Percentiles rank a stretch among this genome's conserved stretches.
Conservation (phyloP, 2,113 vertebrate genomes). For the Eptesicus fuscus region DNA sequence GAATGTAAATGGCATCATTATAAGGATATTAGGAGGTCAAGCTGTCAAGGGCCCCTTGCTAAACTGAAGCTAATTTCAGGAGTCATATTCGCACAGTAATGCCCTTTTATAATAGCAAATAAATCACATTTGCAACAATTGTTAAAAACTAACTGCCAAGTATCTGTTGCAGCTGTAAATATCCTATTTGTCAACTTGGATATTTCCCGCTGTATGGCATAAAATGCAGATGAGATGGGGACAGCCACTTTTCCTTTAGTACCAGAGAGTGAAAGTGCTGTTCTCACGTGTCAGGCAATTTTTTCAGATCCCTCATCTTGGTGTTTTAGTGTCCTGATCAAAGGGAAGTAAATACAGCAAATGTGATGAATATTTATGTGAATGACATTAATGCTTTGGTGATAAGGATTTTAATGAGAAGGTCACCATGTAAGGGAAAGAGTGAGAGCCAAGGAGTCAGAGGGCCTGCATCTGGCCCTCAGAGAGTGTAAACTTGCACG, state of each 20-base stretch:
- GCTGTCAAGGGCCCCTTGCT: slow-evolving; percentile 91
- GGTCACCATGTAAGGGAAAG: background rate
- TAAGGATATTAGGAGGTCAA: slow-evolving; percentile 99
- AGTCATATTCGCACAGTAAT: slow-evolving; percentile 96
- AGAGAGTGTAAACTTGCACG: background rate
- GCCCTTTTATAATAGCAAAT: slow-evolving; percentile 93
- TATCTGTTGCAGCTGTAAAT: slow-evolving; percentile 90
- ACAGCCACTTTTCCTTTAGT: slow-evolving; percentile 62
- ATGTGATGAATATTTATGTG: background rate
- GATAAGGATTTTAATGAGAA: background rate
- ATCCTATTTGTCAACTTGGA: slow-evolving; percentile 99
- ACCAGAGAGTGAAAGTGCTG: slow-evolving; percentile 47
- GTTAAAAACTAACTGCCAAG: slow-evolving; percentile 98
- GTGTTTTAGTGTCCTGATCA: background rate
- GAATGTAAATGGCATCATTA: slow-evolving; percentile 99
- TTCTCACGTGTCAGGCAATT: background rate
- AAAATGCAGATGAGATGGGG: slow-evolving; percentile 87
- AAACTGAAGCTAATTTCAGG: slow-evolving; percentile 97
- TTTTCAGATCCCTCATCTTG: background rate
- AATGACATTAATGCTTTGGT: background rate
- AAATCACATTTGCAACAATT: slow-evolving; percentile 98
- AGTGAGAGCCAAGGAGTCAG: background rate
- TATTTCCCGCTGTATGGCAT: slow-evolving; percentile 87
- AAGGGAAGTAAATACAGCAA: background rate
- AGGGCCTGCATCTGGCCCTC: background rate